These are phyloP conservation scores for Gambelia wislizenii DNA, from an alignment of 2,797 vertebrate genomes.

Conservation along the genomic window DNA sequence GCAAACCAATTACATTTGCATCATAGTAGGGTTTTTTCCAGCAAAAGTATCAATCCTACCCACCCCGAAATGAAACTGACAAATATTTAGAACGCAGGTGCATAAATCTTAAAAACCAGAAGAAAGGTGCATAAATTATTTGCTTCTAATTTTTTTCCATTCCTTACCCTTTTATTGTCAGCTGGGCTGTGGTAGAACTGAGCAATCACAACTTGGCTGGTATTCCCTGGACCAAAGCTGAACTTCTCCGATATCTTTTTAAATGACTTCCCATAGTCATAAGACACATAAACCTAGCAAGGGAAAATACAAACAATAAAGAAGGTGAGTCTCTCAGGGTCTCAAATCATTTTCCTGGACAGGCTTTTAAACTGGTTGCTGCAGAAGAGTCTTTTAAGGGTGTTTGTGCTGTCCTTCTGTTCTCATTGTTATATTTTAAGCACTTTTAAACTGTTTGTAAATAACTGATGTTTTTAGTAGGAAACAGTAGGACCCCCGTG, in stretches of 20 bases:
- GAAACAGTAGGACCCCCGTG: too few relatives aligned
- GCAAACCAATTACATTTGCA: background rate
- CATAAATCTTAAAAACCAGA: background rate
- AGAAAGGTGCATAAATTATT: background rate
- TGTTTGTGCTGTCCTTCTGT: too few relatives aligned
- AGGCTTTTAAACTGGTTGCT: too few relatives aligned
- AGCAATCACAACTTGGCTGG: slow-evolving; percentile 86
- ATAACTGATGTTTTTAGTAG: too few relatives aligned
- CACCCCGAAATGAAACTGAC: background rate
- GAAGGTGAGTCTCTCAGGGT: background rate
- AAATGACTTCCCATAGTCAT: slow-evolving; percentile 92
- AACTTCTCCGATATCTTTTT: slow-evolving; percentile 88
- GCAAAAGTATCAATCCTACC: background rate
- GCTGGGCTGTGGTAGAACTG: slow-evolving; percentile 99
- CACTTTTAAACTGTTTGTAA: too few relatives aligned
- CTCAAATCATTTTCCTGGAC: background rate
- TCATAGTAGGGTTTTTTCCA: background rate
- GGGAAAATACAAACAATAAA: slow-evolving; percentile 17
- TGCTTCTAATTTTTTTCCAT: too few relatives aligned
- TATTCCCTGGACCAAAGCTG: slow-evolving; percentile 78
- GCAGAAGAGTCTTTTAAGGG: too few relatives aligned
- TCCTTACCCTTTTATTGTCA: slow-evolving; percentile 92
- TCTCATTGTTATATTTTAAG: too few relatives aligned
- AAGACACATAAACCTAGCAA: slow-evolving; percentile 92
- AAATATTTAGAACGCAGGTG: background rate